A percentile compares a stretch with the other conserved stretches of the same genome.
Conservation (phyloP, 2,797 vertebrate genomes). For the Acipenser transmontanus region DNA sequence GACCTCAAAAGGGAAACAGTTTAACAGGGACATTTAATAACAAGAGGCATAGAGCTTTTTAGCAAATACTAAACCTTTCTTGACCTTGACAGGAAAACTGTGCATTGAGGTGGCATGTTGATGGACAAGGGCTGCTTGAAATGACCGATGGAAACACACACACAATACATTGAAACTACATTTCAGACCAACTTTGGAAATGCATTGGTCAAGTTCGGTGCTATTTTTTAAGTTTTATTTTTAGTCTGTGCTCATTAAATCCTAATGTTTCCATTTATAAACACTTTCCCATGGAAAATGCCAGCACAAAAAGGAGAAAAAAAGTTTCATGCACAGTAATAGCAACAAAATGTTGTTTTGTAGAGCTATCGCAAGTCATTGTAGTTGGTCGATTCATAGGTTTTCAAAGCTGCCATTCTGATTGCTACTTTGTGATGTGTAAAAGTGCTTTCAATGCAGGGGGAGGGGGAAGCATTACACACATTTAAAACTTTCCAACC, state of each 20-base stretch:
- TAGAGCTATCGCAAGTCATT: background rate
- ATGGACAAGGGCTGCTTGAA: slow-evolving; percentile 5
- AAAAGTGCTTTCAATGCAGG: background rate
- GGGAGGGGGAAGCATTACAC: background rate
- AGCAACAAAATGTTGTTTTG: background rate
- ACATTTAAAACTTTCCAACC: background rate
- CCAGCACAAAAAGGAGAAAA: background rate
- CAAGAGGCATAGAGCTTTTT: background rate
- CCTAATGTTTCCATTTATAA: background rate
- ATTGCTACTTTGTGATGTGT: background rate
- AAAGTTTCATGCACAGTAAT: no score
- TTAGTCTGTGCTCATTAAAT: background rate
- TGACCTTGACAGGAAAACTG: slow-evolving; percentile 6
- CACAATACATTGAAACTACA: slow-evolving; percentile 10
- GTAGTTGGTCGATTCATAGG: background rate
- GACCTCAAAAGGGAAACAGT: background rate
- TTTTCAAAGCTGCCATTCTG: background rate
- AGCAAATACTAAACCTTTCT: slow-evolving; percentile 7
- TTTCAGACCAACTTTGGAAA: background rate
- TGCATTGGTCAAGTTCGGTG: background rate
- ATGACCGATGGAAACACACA: slow-evolving; percentile 16
- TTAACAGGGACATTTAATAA: background rate
- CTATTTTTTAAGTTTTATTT: background rate
- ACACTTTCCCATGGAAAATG: background rate
- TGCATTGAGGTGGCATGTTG: slow-evolving; percentile 8